Base-by-base conservation (phyloP, 2,888 invertebrate genomes). In the Miltochrista miniata region DNA sequence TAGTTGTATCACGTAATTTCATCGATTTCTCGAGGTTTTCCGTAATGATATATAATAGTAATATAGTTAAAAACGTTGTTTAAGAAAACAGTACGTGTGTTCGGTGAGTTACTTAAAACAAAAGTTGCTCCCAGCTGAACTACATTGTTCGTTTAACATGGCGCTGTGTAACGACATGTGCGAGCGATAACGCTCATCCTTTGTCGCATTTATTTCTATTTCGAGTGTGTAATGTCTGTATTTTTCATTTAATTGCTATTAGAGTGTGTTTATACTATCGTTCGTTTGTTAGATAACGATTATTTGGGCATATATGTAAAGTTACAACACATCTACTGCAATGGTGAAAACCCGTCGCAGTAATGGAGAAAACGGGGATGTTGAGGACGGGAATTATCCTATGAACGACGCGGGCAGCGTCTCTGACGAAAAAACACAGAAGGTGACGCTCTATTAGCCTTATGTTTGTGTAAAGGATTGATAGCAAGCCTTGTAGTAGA, bases 301-400 rank as follows among this genome's bases (percentile, higher is more conserved):
- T 74, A 79, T 72, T 72, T 70, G 69, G 71, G 77, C 60, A 79
- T 77, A 66, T 72, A 79, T 81, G 83, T 82, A 76, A 77, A 75
- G 74, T 79, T 79, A 81, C 77, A 80, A 72, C 74, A 76, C 75
- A 68, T 64, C 68, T 72, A 76, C 79, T 79, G 84, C 84, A 78
- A 92, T 92, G 92, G 92, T 92, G 87, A 92, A 91, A 90, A 92
- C 92, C 79, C 90, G 92, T 72, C 91, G 92, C 76, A 92, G 92
- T 84, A 90, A 90, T 72, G 90, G 90, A 78, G 91, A 90, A 79
- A 89, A 90, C 70, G 91, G 90, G 76, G 91, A 91, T 76, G 83
- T 87, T 75, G 90, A 90, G 65, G 91, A 92, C 72, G 87, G 83
- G 73, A 88, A 86, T 85, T 85, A 86, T 72, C 80, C 83, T 70